A percentile compares a stretch with the other conserved stretches of the same genome.
phyloP scores from a whole-genome alignment of 2,113 vertebrate species.

The Brienomyrus longianalis region DNA sequence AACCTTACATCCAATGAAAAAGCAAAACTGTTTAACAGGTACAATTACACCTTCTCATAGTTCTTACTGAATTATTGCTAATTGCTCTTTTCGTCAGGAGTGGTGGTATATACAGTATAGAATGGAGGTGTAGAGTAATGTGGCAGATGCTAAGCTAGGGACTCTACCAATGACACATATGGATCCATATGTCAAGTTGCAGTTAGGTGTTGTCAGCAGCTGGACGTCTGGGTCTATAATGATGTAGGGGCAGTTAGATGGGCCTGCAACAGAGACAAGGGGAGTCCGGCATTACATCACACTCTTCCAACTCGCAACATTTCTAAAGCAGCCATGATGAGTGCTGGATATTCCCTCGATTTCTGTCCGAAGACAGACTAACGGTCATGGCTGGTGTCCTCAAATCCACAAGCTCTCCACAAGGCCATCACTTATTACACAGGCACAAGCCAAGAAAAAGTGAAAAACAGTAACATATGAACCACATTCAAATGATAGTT shows the following conservation, averaged over 20 bases:
- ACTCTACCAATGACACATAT: constrained; percentile 53
- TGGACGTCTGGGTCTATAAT: constrained; percentile 40
- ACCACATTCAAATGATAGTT: constrained; percentile 16
- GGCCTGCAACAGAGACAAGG: not conserved
- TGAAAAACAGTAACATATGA: not conserved
- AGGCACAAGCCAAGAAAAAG: not conserved
- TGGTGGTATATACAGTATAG: not conserved
- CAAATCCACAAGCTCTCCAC: not conserved
- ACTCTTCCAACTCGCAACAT: not conserved
- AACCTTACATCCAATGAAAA: not conserved
- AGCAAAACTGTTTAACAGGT: not conserved
- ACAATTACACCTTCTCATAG: not conserved
- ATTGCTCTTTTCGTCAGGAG: not conserved
- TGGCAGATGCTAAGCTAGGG: not conserved
- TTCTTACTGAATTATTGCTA: not conserved
- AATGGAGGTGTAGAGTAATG: not conserved
- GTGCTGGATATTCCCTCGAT: not conserved
- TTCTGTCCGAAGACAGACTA: not conserved
- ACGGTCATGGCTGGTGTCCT: no score
- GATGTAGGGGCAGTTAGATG: constrained; percentile 46
- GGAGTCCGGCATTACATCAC: not conserved
- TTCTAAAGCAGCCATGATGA: not conserved
- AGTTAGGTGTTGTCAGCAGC: constrained; percentile 42
- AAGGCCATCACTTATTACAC: not conserved
- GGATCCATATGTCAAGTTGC: constrained; percentile 41